A percentile compares a stretch with the other conserved stretches of the same genome.
phyloP scores from a whole-genome alignment of 1,140 invertebrate species.

The Colletes gigas region DNA sequence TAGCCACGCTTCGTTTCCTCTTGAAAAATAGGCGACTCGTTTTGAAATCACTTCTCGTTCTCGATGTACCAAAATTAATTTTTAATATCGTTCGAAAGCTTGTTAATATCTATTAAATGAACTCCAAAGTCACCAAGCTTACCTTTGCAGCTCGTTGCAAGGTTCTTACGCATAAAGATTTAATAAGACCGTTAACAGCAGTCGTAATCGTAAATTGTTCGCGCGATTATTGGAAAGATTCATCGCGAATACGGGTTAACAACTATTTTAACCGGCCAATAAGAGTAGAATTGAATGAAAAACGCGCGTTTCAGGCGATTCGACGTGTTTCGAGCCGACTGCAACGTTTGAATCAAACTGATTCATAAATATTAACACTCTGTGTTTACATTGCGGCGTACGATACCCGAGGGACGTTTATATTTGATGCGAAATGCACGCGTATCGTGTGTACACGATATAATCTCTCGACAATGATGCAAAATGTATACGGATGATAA shows the following conservation, averaged over 20 bases:
- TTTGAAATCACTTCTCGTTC: no score
- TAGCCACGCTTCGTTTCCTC: neutral
- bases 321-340: neutral
- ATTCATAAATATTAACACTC: conserved; percentile 45
- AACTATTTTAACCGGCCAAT: neutral
- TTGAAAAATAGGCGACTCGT: no score
- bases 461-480: conserved; percentile 26
- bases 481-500: neutral
- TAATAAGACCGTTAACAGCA: no score
- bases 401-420: conserved; percentile 25
- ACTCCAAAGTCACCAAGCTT: no score
- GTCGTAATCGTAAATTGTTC: neutral
- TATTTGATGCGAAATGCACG: conserved; percentile 9
- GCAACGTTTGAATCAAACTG: conserved; percentile 35
- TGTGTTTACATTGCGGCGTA: conserved; percentile 23
- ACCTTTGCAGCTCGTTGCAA: no score
- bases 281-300: neutral
- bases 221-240: neutral
- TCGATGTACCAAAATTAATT: no score
- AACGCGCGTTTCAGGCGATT: neutral
- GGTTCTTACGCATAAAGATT: no score
- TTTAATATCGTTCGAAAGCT: no score
- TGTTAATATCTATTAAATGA: no score
- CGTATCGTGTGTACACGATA: neutral
- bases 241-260: neutral